Percentiles rank a stretch among this genome's conserved stretches.
phyloP scores from a whole-genome alignment of 2,888 invertebrate genomes.

The Agrilus biguttatus region DNA sequence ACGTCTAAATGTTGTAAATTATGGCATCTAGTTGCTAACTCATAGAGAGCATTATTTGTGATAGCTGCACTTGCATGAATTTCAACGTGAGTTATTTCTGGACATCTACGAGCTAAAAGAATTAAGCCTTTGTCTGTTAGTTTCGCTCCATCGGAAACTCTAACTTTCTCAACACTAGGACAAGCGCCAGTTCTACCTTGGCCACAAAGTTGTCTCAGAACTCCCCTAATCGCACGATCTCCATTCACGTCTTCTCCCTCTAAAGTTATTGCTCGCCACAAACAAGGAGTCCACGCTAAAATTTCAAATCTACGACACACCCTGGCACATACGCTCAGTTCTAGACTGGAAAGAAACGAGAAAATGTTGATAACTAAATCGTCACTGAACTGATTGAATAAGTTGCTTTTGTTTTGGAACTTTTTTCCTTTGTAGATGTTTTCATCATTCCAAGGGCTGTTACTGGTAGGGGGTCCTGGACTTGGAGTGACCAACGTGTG shows the following conservation, averaged over 20 bases:
- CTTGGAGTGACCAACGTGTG: conserved; percentile 57
- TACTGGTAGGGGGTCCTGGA: conserved; percentile 31
- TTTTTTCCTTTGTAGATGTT: conserved; percentile 23
- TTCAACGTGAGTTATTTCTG: conserved; percentile 68
- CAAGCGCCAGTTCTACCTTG: conserved; percentile 53
- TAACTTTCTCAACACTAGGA: conserved; percentile 50
- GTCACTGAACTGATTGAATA: conserved; percentile 50
- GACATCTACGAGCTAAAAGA: conserved; percentile 62
- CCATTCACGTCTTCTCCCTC: conserved; percentile 45
- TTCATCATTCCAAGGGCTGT: conserved; percentile 26
- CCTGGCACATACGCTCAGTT: conserved; percentile 57
- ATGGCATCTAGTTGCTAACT: conserved; percentile 63
- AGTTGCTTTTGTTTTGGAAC: conserved; percentile 27
- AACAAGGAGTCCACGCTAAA: conserved; percentile 60
- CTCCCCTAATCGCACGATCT: conserved; percentile 49
- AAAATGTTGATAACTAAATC: conserved; percentile 55
- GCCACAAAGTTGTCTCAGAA: conserved; percentile 49
- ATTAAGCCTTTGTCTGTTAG: conserved; percentile 67
- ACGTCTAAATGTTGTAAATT: conserved; percentile 75
- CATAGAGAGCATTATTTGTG: conserved; percentile 63
- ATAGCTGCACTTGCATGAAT: conserved; percentile 60
- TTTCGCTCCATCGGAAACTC: conserved; percentile 52
- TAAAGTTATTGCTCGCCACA: conserved; percentile 57
- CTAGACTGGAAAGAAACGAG: conserved; percentile 52
- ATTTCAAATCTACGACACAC: conserved; percentile 65